phyloP scores from a whole-genome alignment of 2,797 vertebrate genomes.

The Platyrinchus mystaceus region DNA sequence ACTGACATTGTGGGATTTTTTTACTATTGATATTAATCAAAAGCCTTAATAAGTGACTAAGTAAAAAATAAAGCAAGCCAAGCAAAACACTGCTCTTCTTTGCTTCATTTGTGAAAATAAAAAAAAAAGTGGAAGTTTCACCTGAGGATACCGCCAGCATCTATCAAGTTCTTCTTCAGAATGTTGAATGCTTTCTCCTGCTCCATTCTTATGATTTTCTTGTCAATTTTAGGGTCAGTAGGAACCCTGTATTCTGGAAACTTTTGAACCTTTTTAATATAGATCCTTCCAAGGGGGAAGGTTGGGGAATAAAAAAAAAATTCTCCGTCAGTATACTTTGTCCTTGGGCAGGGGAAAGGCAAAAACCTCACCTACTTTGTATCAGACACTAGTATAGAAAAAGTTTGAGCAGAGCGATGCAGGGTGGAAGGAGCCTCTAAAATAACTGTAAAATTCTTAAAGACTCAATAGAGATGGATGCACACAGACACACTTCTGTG shows the following conservation, averaged over 20 bases:
- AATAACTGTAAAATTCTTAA: not conserved
- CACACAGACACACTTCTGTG: not conserved
- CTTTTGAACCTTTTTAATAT: slow-evolving; percentile 87
- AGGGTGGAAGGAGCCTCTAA: not conserved
- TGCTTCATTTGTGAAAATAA: not conserved
- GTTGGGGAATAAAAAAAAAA: not conserved
- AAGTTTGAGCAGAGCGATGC: not conserved
- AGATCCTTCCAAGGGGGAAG: slow-evolving; percentile 75
- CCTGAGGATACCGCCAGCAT: slow-evolving; percentile 81
- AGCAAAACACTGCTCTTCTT: not conserved
- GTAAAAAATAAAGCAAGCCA: not conserved
- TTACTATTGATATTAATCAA: not conserved
- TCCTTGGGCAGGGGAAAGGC: not conserved
- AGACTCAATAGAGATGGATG: not conserved
- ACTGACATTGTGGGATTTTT: not conserved
- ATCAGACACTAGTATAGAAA: not conserved
- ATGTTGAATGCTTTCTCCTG: slow-evolving; percentile 86
- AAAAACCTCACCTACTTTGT: not conserved
- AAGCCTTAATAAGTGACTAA: not conserved
- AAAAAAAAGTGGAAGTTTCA: slow-evolving; percentile 59
- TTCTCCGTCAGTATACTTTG: not conserved
- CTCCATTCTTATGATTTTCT: slow-evolving; percentile 84
- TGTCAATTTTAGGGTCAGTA: slow-evolving; percentile 85
- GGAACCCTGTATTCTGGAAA: slow-evolving; percentile 84
- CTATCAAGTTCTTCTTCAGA: slow-evolving; percentile 83